A percentile compares a stretch with the other conserved stretches of the same genome.
Evolutionary conservation across 2,888 invertebrate genomes (phyloP).

Genomic region (Cabera pusaria): DNA sequence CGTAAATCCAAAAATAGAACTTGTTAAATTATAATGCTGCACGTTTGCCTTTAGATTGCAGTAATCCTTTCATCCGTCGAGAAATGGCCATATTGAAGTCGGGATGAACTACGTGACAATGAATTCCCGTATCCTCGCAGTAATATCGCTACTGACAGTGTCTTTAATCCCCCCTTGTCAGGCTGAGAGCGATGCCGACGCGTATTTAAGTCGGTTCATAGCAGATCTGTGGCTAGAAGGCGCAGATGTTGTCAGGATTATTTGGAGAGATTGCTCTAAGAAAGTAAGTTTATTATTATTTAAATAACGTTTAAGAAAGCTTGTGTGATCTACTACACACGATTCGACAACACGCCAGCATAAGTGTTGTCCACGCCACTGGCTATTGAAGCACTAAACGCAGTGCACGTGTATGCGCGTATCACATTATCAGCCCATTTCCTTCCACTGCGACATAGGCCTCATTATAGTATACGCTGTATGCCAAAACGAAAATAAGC

Average conservation of each 20-base stretch:
- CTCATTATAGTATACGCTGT: no score
- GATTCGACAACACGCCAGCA: no score
- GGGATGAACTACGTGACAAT: slow-evolving; percentile 54
- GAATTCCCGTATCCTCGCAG: slow-evolving; percentile 37
- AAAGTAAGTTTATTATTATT: slow-evolving; percentile 65
- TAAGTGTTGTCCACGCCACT: no score
- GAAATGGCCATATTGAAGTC: slow-evolving; percentile 49
- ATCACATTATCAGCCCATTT: no score
- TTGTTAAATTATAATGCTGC: no score
- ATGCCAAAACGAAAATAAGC: no score
- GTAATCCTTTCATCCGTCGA: slow-evolving; percentile 27
- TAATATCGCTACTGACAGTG: slow-evolving; percentile 43
- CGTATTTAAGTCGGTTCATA: slow-evolving; percentile 63
- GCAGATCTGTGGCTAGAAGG: slow-evolving; percentile 79
- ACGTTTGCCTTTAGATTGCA: slow-evolving; percentile 31
- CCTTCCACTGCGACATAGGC: no score
- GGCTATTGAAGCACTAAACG: no score
- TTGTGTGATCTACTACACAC: no score
- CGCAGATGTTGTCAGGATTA: slow-evolving; percentile 65
- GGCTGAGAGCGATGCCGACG: slow-evolving; percentile 56
- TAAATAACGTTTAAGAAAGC: no score
- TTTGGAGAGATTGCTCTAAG: slow-evolving; percentile 79
- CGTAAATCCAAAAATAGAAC: no score
- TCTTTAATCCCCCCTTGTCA: slow-evolving; percentile 45
- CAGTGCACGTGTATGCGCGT: no score